Evolutionary conservation across 2,888 invertebrate species (phyloP).

Genomic region (Tetranychus piercei): DNA sequence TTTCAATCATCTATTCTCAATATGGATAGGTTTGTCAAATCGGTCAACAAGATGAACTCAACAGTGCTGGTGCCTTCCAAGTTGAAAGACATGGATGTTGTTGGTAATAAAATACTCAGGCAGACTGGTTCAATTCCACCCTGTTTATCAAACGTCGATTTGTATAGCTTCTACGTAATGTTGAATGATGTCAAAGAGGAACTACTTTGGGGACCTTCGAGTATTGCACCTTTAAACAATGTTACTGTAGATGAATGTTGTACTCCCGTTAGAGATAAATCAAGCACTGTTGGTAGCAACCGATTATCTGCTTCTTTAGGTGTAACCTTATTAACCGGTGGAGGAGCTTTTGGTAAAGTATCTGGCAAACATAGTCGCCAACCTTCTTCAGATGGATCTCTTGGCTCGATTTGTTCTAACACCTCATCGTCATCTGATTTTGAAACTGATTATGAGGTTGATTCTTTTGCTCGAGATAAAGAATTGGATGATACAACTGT

Average conservation of each 20-base stretch:
- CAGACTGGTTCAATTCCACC: constrained; percentile 23
- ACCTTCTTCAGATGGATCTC: constrained; percentile 25
- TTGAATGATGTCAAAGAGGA: constrained; percentile 33
- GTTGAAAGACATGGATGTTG: constrained; percentile 31
- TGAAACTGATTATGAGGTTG: constrained; percentile 27
- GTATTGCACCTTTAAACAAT: background rate
- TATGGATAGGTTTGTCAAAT: constrained; percentile 32
- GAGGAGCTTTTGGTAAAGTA: background rate
- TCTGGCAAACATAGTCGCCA: constrained; percentile 25
- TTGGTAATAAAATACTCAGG: constrained; percentile 19
- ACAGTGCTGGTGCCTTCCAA: constrained; percentile 34
- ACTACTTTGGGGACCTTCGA: constrained; percentile 30
- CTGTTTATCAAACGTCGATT: constrained; percentile 25
- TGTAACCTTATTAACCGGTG: background rate
- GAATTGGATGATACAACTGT: constrained; percentile 24
- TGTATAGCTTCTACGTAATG: constrained; percentile 31
- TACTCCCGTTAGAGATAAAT: background rate
- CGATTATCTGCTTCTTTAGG: background rate
- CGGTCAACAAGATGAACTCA: constrained; percentile 33
- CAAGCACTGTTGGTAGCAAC: background rate
- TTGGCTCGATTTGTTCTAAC: constrained; percentile 26
- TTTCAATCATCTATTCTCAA: too few species aligned
- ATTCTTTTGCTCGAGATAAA: constrained; percentile 25
- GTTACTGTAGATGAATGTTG: background rate
- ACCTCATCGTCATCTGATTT: constrained; percentile 24